Evolutionary conservation across 2,113 vertebrate genomes (phyloP), one percentile per base, ranked within the genome.

Genomic region (Limnothrissa miodon): DNA sequence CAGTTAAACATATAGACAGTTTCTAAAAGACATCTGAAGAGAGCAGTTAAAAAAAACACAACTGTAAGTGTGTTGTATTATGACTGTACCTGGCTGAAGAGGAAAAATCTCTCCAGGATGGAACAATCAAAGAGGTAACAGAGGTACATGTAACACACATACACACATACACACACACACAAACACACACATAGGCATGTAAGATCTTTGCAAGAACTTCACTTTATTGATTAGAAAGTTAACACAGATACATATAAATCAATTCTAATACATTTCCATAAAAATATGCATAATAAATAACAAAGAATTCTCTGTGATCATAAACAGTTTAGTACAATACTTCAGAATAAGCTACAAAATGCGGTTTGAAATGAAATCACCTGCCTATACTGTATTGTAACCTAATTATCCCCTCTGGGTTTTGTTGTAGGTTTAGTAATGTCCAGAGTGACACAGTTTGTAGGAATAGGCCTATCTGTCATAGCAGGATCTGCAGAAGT

Each of bases 391-490:
- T 66, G 8, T 66, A 25, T 66, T 25, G 13, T 56, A 13, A 66
- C 46, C 80, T 25, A 79, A 78, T 48, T 82, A 39, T 85, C 81
- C 33, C 74, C 79, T 78, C 86, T 74, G 21, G 0, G 10, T 1
- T n/a, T 74, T 83, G 79, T 51, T 59, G 66, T 78, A 42, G 42
- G 42, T 2, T 42, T 42, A 42, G 42, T 42, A n/a, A 80, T 78
- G 36, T 82, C 74, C n/a, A 78, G 53, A 44, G 87, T 85, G 48
- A 85, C 33, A 70, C 84, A 85, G 11, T 5, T 45, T 80, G 84
- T 84, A 39, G 42, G 45, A 5, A 15, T 17, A 39, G 42, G 42
- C 42, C 42, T 2, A 42, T 42, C 15, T 56, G 19, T 56, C 21
- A 19, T 21, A 19, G 23, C 21, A 56, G 51, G 4, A 6, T 23